Conservation (phyloP, 2,113 vertebrate species). For the Ardeotis arabs region DNA sequence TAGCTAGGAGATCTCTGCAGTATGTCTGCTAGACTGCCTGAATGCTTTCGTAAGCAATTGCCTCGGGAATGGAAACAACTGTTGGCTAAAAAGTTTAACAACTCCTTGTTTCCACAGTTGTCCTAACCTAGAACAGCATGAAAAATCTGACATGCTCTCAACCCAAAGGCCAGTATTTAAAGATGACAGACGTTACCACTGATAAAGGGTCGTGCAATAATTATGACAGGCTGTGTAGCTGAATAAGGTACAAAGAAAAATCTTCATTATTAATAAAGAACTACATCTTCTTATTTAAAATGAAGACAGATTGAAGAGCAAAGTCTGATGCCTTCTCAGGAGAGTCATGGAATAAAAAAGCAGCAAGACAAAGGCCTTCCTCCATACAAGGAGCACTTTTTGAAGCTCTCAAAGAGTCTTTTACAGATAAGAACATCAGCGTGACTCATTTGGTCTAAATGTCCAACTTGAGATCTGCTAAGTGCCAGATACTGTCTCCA, state of each 20-base stretch:
- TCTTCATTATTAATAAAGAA: conserved; percentile 27
- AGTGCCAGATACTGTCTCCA: not conserved
- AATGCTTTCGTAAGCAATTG: not conserved
- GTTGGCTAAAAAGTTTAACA: not conserved
- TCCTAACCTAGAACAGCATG: not conserved
- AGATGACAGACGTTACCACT: not conserved
- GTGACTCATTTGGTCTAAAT: conserved; percentile 32
- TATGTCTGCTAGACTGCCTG: not conserved
- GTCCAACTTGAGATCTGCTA: conserved; percentile 26
- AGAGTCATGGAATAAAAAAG: not conserved
- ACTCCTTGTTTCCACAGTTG: not conserved
- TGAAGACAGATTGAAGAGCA: not conserved
- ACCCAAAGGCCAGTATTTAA: not conserved
- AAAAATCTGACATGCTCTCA: not conserved
- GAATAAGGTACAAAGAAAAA: not conserved
- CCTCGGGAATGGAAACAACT: not conserved
- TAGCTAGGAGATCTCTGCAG: not conserved
- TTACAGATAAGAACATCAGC: not conserved
- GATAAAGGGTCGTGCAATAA: not conserved
- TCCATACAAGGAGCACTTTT: not conserved
- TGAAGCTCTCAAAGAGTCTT: conserved; percentile 15
- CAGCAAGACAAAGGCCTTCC: not conserved
- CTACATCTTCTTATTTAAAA: not conserved
- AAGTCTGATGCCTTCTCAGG: not conserved
- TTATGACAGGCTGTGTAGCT: not conserved